Evolutionary conservation across 1,140 invertebrate genomes (phyloP).

Genomic region (Diorhabda sublineata): DNA sequence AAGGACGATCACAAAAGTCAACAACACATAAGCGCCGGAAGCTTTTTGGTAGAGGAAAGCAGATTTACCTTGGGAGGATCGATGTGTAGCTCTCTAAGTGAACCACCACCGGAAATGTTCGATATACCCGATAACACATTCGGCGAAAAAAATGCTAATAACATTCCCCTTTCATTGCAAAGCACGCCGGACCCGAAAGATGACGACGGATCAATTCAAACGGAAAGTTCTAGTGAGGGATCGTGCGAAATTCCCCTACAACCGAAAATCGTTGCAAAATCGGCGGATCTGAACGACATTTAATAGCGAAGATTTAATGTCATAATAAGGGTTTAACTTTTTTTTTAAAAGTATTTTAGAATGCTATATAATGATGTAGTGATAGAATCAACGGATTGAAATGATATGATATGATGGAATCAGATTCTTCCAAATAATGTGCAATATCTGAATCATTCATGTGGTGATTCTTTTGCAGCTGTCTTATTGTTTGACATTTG

Average conservation of each 20-base stretch:
- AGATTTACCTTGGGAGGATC: conserved; percentile 38
- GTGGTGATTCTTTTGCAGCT: too few relatives aligned
- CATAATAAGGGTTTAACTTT: too few relatives aligned
- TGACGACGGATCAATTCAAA: conserved; percentile 28
- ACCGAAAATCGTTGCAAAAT: conserved; percentile 35
- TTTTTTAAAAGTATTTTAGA: too few relatives aligned
- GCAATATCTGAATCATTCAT: too few relatives aligned
- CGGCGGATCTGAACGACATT: conserved; percentile 21
- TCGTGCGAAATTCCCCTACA: conserved; percentile 42
- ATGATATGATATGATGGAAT: too few relatives aligned
- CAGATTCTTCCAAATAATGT: too few relatives aligned
- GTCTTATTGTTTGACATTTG: background rate
- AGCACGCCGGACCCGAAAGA: conserved; percentile 10
- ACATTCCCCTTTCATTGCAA: conserved; percentile 8
- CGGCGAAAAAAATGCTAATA: background rate
- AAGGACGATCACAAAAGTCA: conserved; percentile 13
- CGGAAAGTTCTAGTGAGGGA: conserved; percentile 34
- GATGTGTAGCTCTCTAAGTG: conserved; percentile 46
- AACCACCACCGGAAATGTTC: conserved; percentile 47
- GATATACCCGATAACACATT: conserved; percentile 30
- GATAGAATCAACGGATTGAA: too few relatives aligned
- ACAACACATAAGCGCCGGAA: background rate
- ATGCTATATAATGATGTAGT: too few relatives aligned
- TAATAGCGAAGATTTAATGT: background rate
- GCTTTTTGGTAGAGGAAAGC: conserved; percentile 30